These are phyloP conservation scores for Lacerta agilis DNA, from an alignment of 2,797 vertebrate species.

Conservation along the genomic window DNA sequence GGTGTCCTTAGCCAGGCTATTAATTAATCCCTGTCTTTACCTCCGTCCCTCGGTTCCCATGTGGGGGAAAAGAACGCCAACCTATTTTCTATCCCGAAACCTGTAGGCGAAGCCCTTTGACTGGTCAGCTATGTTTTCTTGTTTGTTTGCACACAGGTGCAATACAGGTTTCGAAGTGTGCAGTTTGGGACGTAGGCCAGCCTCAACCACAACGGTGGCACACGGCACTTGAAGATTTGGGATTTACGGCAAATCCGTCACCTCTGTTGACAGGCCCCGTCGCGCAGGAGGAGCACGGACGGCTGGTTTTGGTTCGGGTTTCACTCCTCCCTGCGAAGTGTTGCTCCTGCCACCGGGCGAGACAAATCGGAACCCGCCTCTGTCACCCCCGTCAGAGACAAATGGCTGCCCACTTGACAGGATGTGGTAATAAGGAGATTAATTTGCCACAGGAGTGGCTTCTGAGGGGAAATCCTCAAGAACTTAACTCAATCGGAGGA, in stretches of 20 bases:
- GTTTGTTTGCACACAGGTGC: not conserved
- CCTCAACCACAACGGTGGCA: not conserved
- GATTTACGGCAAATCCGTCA: not conserved
- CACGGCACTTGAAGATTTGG: not conserved
- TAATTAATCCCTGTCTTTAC: too few relatives aligned
- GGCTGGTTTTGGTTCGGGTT: not conserved
- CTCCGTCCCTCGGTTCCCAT: too few relatives aligned
- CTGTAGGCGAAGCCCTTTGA: not conserved
- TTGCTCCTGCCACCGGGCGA: not conserved
- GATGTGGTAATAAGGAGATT: slow-evolving; percentile 20
- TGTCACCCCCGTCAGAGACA: not conserved
- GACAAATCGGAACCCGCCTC: slow-evolving; percentile 24
- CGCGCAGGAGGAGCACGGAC: not conserved
- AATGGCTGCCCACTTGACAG: slow-evolving; percentile 27
- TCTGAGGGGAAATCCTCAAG: slow-evolving; percentile 33
- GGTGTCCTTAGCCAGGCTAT: too few relatives aligned
- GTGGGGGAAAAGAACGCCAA: too few relatives aligned
- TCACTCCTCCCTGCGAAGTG: not conserved
- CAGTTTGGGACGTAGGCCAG: too few relatives aligned
- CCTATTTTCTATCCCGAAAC: not conserved
- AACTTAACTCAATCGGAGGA: slow-evolving; percentile 18
- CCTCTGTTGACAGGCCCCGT: not conserved
- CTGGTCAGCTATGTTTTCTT: not conserved
- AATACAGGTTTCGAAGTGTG: not conserved
- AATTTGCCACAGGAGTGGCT: slow-evolving; percentile 20